Conservation (phyloP, 2,113 vertebrate species). For the Onychostruthus taczanowskii region DNA sequence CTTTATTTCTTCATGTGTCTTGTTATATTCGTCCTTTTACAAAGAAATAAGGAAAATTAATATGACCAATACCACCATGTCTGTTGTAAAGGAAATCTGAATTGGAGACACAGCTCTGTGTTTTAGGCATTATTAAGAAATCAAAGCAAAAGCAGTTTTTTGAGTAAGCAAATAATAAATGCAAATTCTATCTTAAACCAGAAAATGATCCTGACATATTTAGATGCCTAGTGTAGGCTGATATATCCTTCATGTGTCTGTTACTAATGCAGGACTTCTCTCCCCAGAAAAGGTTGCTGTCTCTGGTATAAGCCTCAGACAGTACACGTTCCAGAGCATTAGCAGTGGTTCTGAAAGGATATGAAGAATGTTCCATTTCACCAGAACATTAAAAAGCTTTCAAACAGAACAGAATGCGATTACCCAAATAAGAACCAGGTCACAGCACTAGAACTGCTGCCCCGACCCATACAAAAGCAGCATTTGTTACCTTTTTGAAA, state of each 20-base stretch:
- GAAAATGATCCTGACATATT: background rate
- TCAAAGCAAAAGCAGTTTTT: background rate
- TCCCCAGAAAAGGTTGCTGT: background rate
- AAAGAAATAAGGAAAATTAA: background rate
- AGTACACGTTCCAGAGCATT: background rate
- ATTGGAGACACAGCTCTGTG: background rate
- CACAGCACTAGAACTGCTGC: background rate
- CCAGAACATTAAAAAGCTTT: constrained; percentile 24
- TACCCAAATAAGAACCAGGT: constrained; percentile 11
- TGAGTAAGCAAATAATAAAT: background rate
- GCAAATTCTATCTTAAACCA: background rate
- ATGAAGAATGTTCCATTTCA: constrained; percentile 20
- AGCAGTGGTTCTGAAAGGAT: background rate
- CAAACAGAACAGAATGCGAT: constrained; percentile 1
- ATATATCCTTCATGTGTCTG: background rate
- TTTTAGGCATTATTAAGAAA: background rate
- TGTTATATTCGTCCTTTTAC: background rate
- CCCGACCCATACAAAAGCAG: background rate
- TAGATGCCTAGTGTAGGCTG: background rate
- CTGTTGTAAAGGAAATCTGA: background rate
- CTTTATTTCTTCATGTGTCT: background rate
- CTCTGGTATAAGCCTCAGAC: background rate
- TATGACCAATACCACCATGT: background rate
- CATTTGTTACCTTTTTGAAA: background rate
- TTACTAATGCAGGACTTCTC: background rate